Evolutionary conservation across 2,888 invertebrate genomes (phyloP).

Genomic region (Drosophila lacicola): DNA sequence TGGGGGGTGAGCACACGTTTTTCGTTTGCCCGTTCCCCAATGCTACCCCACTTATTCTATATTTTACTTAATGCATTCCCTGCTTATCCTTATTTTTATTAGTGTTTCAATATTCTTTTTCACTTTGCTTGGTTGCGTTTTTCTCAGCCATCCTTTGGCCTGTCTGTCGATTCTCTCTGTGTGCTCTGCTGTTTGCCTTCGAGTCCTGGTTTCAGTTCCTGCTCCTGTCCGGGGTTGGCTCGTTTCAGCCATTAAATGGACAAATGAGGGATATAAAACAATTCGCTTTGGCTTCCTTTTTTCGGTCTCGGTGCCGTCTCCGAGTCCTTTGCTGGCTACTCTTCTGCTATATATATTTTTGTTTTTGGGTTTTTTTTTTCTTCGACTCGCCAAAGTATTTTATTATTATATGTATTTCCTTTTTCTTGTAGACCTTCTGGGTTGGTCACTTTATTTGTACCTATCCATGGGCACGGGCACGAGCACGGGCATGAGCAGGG

Average conservation of each 20-base stretch:
- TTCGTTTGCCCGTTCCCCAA: background rate
- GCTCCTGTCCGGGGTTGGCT: constrained; percentile 62
- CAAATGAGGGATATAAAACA: constrained; percentile 84
- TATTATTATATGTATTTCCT: constrained; percentile 78
- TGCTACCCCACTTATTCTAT: constrained; percentile 74
- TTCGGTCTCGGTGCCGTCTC: constrained; percentile 51
- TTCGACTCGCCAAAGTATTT: constrained; percentile 65
- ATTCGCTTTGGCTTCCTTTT: constrained; percentile 83
- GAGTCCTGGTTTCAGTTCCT: constrained; percentile 36
- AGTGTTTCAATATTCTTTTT: constrained; percentile 82
- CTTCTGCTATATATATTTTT: constrained; percentile 34
- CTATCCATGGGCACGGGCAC: constrained; percentile 40
- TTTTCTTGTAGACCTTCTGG: constrained; percentile 69
- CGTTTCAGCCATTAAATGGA: constrained; percentile 83
- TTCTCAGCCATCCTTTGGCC: constrained; percentile 61
- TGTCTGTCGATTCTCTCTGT: constrained; percentile 40
- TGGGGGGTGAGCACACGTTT: constrained; percentile 11
- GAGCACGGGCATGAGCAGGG: constrained; percentile 7
- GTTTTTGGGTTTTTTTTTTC: constrained; percentile 12
- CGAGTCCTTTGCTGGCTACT: constrained; percentile 43
- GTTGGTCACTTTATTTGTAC: constrained; percentile 80
- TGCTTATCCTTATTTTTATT: constrained; percentile 81
- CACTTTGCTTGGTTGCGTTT: constrained; percentile 79
- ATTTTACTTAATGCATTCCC: constrained; percentile 82
- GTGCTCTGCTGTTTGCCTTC: constrained; percentile 53